Percentiles rank a stretch among this genome's conserved stretches.
Evolutionary conservation across 2,797 vertebrate genomes (phyloP).

Genomic region (Salarias fasciatus): DNA sequence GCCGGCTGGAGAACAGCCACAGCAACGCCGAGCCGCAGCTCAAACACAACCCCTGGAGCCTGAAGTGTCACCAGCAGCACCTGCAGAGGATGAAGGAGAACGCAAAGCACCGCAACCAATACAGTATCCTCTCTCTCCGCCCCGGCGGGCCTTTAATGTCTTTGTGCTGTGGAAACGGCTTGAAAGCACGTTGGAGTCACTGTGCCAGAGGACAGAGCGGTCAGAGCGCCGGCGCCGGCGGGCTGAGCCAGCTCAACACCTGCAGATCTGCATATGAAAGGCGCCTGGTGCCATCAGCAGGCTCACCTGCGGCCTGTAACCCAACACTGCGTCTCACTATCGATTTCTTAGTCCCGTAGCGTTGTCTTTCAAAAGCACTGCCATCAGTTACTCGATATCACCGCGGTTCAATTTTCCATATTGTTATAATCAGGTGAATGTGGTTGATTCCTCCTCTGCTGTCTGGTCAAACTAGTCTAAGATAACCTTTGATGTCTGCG

Average conservation of each 20-base stretch:
- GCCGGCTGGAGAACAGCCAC: conserved; percentile 90
- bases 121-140: conserved; percentile 90
- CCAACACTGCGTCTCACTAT: conserved; percentile 12
- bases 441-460: background rate
- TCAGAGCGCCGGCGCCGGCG: background rate
- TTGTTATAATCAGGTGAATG: background rate
- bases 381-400: conserved; percentile 18
- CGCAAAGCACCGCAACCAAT: conserved; percentile 92
- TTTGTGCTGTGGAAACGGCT: too few species aligned
- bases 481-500: background rate
- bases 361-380: conserved; percentile 15
- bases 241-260: conserved; percentile 6
- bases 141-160: too few species aligned
- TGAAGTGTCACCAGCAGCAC: conserved; percentile 95
- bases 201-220: conserved; percentile 2
- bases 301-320: background rate
- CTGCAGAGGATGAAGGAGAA: conserved; percentile 95
- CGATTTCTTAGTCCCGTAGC: conserved; percentile 25
- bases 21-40: conserved; percentile 85
- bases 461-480: background rate
- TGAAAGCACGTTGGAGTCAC: background rate
- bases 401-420: background rate
- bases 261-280: conserved; percentile 9
- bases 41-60: conserved; percentile 97
- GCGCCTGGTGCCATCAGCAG: conserved; percentile 1